Evolutionary conservation across 2,797 vertebrate genomes (phyloP).

Genomic region (Vultur gryphus): DNA sequence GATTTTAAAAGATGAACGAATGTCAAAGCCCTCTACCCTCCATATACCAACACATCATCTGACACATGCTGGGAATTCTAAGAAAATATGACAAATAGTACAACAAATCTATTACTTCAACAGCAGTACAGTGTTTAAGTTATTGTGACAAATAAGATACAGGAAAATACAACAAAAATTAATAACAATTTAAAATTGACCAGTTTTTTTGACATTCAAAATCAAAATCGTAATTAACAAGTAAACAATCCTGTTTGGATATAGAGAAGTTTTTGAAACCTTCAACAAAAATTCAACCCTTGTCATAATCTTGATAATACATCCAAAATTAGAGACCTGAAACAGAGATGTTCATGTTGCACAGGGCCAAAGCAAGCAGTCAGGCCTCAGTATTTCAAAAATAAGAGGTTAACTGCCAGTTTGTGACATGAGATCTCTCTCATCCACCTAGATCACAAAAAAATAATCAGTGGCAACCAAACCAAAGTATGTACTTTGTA

Average conservation of each 20-base stretch:
- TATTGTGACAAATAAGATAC: background rate
- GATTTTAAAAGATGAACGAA: background rate
- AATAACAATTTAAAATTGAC: background rate
- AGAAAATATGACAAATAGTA: accelerated
- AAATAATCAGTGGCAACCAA: background rate
- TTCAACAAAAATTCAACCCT: background rate
- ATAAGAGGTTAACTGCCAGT: too few relatives aligned
- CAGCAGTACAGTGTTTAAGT: background rate
- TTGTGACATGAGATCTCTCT: background rate
- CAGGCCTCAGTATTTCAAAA: background rate
- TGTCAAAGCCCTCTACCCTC: background rate
- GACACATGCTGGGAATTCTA: background rate
- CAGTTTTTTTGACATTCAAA: background rate
- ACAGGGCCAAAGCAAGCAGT: background rate
- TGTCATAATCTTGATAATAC: too few relatives aligned
- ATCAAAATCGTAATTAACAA: background rate
- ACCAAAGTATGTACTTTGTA: accelerated
- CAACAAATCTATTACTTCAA: background rate
- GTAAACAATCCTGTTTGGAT: background rate
- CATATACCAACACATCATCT: too few relatives aligned
- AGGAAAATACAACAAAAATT: background rate
- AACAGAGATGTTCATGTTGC: accelerated
- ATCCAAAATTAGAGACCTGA: background rate
- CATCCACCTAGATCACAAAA: background rate
- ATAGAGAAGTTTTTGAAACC: background rate